phyloP scores from a whole-genome alignment of 2,888 invertebrate species.

The Carterocephalus palaemon region DNA sequence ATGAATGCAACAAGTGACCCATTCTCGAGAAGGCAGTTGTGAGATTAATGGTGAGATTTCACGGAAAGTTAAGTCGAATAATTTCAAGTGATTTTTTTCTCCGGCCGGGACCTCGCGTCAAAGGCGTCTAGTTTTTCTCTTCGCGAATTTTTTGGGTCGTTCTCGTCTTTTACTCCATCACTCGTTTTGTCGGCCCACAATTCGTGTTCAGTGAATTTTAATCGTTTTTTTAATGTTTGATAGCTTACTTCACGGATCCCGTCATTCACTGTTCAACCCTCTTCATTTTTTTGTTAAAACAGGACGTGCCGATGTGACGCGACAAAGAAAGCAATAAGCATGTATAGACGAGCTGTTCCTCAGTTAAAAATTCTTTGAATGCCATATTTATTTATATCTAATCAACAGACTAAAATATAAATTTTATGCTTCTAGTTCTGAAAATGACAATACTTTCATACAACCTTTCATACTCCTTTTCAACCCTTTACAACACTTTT shows the following conservation, averaged over 20 bases:
- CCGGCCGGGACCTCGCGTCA: conserved; percentile 20
- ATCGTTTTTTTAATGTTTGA: conserved; percentile 7
- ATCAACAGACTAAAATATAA: too few species aligned
- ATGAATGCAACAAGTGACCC: neutral
- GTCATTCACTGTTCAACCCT: too few species aligned
- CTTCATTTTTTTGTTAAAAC: too few species aligned
- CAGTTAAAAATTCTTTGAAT: too few species aligned
- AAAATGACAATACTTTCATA: too few species aligned
- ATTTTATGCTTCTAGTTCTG: too few species aligned
- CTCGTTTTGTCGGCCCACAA: conserved; percentile 12
- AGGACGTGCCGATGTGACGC: too few species aligned
- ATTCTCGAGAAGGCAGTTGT: conserved; percentile 34
- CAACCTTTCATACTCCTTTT: too few species aligned
- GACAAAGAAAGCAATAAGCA: too few species aligned
- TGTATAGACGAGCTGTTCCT: too few species aligned
- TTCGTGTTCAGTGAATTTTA: conserved; percentile 15
- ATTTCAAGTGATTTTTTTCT: conserved; percentile 53
- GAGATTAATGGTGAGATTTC: conserved; percentile 63
- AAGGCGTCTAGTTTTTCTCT: conserved; percentile 22
- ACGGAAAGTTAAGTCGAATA: conserved; percentile 57
- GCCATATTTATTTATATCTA: too few species aligned
- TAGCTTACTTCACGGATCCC: conserved; percentile 3
- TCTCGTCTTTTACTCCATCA: conserved; percentile 17
- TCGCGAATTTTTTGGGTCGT: conserved; percentile 7
- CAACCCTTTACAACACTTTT: neutral